phyloP scores from a whole-genome alignment of 2,797 vertebrate genomes.

The Peromyscus nudipes region DNA sequence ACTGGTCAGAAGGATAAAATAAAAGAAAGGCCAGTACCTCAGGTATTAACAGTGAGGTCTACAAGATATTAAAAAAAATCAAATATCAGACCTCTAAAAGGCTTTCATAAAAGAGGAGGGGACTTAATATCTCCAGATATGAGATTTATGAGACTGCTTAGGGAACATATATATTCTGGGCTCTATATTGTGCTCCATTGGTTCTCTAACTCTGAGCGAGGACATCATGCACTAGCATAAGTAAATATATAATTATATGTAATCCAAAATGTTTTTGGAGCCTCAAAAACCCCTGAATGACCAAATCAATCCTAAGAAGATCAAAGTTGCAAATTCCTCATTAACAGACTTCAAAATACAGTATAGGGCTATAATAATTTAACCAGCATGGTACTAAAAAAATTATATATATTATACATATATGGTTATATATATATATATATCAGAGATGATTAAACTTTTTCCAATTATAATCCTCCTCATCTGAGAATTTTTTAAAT shows the following conservation, averaged over 20 bases:
- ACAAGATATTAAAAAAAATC: background rate
- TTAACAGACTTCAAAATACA: background rate
- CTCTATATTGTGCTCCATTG: background rate
- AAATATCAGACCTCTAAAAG: background rate
- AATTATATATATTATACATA: background rate
- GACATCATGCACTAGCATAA: background rate
- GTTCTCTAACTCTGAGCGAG: background rate
- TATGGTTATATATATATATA: too few species aligned
- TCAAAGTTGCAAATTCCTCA: background rate
- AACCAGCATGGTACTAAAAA: background rate
- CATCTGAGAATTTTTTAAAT: background rate
- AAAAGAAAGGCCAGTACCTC: background rate
- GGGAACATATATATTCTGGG: background rate
- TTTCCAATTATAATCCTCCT: background rate
- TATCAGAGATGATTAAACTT: background rate
- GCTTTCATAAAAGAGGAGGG: background rate
- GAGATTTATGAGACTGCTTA: background rate
- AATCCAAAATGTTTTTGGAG: background rate
- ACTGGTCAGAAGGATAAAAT: background rate
- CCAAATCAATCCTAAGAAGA: background rate
- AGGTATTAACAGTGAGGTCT: background rate
- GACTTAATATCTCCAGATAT: background rate
- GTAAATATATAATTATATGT: background rate
- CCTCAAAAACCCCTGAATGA: background rate
- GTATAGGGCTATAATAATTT: background rate